Evolutionary conservation across 64 coral and sea anemone genomes (phyloP).

Genomic region (Pocillopora damicornis): DNA sequence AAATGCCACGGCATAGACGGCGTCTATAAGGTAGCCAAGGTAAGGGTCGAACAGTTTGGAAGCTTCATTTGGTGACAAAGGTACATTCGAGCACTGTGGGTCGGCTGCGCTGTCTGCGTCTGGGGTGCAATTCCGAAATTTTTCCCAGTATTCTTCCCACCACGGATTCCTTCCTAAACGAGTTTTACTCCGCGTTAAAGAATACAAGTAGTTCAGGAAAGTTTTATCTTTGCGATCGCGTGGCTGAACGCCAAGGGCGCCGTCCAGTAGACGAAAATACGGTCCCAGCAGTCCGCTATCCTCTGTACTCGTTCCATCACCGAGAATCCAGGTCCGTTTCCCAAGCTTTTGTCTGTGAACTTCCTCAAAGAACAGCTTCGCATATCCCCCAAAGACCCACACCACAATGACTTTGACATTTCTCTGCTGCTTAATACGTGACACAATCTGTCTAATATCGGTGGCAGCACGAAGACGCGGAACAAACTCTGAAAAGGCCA

Average conservation of each 20-base stretch:
- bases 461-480: not conserved
- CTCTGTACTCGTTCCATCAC: not conserved
- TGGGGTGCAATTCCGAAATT: conserved; percentile 4
- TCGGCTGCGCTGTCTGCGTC: not conserved
- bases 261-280: conserved; percentile 4
- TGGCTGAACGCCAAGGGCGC: conserved; percentile 15
- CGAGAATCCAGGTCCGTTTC: conserved; percentile 19
- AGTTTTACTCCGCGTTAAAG: not conserved
- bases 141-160: conserved; percentile 38
- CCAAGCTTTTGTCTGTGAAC: not conserved
- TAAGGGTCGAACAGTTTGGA: not conserved
- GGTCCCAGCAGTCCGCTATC: not conserved
- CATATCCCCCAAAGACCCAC: not conserved
- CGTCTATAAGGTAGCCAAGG: conserved; percentile 29
- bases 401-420: conserved; percentile 34
- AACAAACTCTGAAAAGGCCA: conserved; percentile 34
- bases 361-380: conserved; percentile 6
- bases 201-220: not conserved
- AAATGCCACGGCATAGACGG: conserved; percentile 4
- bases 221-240: not conserved
- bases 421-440: not conserved
- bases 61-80: not conserved
- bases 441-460: not conserved
- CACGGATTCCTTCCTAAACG: not conserved
- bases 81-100: not conserved